Evolutionary conservation across 1,140 invertebrate species (phyloP), one percentile per base, ranked within the genome.

Genomic region (Bilobella aurantiaca): DNA sequence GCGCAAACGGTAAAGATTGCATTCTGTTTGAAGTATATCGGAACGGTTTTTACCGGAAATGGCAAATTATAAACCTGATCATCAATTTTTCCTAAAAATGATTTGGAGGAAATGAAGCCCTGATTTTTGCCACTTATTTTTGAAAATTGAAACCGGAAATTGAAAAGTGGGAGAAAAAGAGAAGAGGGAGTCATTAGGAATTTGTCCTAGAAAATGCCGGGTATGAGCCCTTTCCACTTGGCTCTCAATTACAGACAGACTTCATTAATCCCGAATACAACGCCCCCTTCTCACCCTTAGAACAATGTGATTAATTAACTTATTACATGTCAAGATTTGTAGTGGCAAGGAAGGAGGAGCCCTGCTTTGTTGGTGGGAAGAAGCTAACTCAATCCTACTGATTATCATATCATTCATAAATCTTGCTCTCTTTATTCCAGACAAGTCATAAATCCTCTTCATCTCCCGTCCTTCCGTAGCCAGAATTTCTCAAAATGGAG

Each of bases 291-390:
- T 23, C 25, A 14, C 18, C 8, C 34, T 53, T 53, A 53, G 14
- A 53, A 53, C 49, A 53, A 53, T 53, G 49, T 53, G 23, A 53
- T 53, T 53, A 53, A 53, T 53, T 53, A 53, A 53, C 49, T 53
- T 53, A 53, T 53, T 8, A 53, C 49, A 23, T 53, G 49, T 53
- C 49, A 53, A 53, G 23, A 23, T 53, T 53, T 12, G 49, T 23
- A 5, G 12, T 23, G 49, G 5, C 23, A 23, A 23, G 49, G 49
- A 12, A 23, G 49, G 21, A 16, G 49, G 49, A 16, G 49, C 14
- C 25, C 14, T 18, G 25, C 14, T 53, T 23, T 18, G 23, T 5
- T 23, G 23, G 25, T 5, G 5, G 8, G 8, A 42, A 42, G 8
- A 23, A 53, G 3, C 3, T 12, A 53, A 53, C 49, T 53, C 49